A percentile compares a stretch with the other conserved stretches of the same genome.
These are phyloP conservation scores for Psilopsiagon aymara DNA, from an alignment of 2,113 vertebrate species.

Conservation along the genomic window DNA sequence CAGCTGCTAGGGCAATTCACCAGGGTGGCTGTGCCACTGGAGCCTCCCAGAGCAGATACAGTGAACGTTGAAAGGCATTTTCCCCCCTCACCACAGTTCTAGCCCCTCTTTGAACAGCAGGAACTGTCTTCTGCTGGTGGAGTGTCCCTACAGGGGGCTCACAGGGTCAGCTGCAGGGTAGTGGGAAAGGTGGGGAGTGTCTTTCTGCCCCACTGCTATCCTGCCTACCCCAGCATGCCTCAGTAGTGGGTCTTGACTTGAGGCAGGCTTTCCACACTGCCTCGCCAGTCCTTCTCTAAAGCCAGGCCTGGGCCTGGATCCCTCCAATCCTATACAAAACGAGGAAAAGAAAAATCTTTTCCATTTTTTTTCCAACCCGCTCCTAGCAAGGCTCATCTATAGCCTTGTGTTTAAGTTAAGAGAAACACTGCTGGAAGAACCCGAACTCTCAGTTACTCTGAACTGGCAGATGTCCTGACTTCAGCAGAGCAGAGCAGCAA, in stretches of 20 bases:
- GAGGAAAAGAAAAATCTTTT: neutral
- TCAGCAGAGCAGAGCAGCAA: neutral
- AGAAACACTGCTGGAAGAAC: neutral
- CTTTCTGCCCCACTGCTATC: neutral
- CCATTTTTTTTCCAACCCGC: neutral
- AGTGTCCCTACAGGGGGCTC: neutral
- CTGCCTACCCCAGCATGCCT: rapidly evolving
- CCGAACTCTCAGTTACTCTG: neutral
- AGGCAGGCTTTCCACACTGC: neutral
- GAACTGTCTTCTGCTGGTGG: neutral
- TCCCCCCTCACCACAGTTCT: rapidly evolving
- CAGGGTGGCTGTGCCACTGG: rapidly evolving
- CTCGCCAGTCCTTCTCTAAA: neutral
- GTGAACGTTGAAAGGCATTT: neutral
- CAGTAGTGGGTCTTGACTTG: rapidly evolving
- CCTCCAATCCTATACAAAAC: neutral
- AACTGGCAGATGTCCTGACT: neutral
- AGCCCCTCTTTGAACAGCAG: neutral
- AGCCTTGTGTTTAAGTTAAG: neutral
- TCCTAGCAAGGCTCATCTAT: neutral
- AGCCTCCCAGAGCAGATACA: neutral
- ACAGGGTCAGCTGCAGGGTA: rapidly evolving
- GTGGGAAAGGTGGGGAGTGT: neutral
- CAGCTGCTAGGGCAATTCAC: neutral
- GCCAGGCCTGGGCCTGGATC: neutral